Evolutionary conservation across 2,888 invertebrate genomes (phyloP), one percentile per base, ranked within the genome.

Genomic region (Papilio demoleus): DNA sequence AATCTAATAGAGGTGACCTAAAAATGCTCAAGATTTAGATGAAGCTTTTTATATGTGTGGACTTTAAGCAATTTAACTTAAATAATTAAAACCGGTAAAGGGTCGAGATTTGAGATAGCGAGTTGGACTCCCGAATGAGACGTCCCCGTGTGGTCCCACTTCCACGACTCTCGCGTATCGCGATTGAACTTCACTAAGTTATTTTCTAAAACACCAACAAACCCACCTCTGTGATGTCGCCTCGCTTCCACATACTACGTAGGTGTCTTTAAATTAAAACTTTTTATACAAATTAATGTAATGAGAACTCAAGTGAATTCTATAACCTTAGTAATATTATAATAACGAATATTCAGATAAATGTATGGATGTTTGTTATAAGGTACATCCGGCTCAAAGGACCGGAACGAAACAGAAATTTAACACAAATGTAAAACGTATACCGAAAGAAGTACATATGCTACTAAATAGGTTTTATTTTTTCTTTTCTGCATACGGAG

Each of bases 141-240:
- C 83, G 79, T 88, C 81, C 81, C 86, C 77, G 88, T 89, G 90
- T 88, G 90, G 90, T 89, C 90, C 79, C 79, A 77, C 76, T 81
- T 82, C 82, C 86, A 81, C 83, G 83, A 82, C 80, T 78, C 74
- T 65, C 59, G 72, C 75, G 73, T 87, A 88, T 88, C 87, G 79
- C 82, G 86, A 90, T 90, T 85, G 77, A 79, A 83, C 73, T 72
- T 67, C 73, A 70, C 72, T 73, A 70, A 73, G 74, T 75, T 74
- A 76, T 76, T 77, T 76, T 76, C 76, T 75, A 74, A 76, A 76
- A 73, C 73, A 71, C 71, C 67, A 75, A 77, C 66, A 66, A 72
- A 75, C 72, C 62, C 36, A 60, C 60, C 38, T 63, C 70, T 14
- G n/a, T 50, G 70, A 34, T 62, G 58, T 65, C 56, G 12, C 58